Conservation (phyloP, 2,113 vertebrate species). For the Psilopogon haemacephalus region DNA sequence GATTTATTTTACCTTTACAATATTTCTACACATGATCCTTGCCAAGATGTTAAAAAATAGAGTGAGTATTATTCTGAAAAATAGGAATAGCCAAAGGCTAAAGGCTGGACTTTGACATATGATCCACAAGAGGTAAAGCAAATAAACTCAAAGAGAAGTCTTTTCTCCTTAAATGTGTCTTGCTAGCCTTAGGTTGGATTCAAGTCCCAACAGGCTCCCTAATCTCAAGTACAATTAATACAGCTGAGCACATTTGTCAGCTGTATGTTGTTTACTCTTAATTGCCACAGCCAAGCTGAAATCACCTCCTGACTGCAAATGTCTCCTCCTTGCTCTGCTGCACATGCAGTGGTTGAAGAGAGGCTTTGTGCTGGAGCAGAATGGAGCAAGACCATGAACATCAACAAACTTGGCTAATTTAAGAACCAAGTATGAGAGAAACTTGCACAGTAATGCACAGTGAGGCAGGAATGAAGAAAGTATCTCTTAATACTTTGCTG, state of each 20-base stretch:
- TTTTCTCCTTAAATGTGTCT: not conserved
- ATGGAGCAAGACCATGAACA: not conserved
- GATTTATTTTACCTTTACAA: not conserved
- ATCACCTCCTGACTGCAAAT: not conserved
- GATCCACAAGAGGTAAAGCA: not conserved
- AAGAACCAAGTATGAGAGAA: not conserved
- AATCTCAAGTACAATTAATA: not conserved
- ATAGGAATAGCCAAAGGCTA: not conserved
- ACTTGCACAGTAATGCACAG: not conserved
- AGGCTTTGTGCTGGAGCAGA: not conserved
- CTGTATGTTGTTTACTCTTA: not conserved
- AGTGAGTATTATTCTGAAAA: not conserved
- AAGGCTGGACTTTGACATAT: not conserved
- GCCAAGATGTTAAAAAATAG: not conserved
- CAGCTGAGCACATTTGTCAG: not conserved
- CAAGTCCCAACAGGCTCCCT: not conserved
- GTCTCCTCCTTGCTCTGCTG: not conserved
- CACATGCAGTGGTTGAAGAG: not conserved
- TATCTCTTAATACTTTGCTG: not conserved
- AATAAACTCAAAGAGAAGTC: not conserved
- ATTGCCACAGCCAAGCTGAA: not conserved
- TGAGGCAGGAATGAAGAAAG: not conserved
- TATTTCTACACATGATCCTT: not conserved
- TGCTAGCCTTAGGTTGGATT: not conserved
- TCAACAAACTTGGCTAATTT: not conserved